Evolutionary conservation across 1,140 invertebrate species (phyloP), one percentile per base, ranked within the genome.

Genomic region (Cyrtorhinus lividipennis): DNA sequence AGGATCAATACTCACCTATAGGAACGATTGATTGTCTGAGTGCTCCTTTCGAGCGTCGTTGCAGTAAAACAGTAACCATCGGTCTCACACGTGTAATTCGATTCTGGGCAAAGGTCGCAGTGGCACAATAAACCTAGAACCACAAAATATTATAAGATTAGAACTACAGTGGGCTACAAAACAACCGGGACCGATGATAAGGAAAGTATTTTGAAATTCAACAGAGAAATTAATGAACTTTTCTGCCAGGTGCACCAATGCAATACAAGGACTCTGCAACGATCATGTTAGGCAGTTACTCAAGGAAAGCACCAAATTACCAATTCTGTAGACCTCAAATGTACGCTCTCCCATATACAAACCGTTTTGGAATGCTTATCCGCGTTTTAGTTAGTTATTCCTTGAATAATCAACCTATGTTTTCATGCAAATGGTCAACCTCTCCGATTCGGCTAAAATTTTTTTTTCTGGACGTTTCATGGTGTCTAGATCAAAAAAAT

Each of bases 21-120:
- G 48, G 82, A 82, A 73, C 83, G 80, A 63, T 78, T 80, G 64
- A 81, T 76, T 64, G 75, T 74, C 60, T 77, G 80, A 20, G 68
- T 69, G 59, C 76, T 74, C 67, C 81, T 79, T 59, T 82, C 78
- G 65, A 84, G 72, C 63, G 81, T 81, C 62, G 85, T 84, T 25
- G 87, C 86, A 2, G 89, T 87, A 68, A 87, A 92, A 74, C 89
- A 93, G 69, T 83, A 87, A 20, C 90, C 90, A 78, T 93, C 88
- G 3, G 90, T 92, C 71, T 84, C 82, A 76, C 90, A 93, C 26
- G 88, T 88, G 69, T 83, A 75, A 74, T 93, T 91, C n/a, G 76
- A 79, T n/a, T 82, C 78, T 59, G 72, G 70, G 72, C 87, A 90
- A 70, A 85, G 81, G 71, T 89, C 86, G 75, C 87, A 89, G 71